Percentiles rank a stretch among this genome's conserved stretches.
These are phyloP conservation scores for Panopea generosa DNA, from an alignment of 2,888 invertebrate species.

Conservation along the genomic window DNA sequence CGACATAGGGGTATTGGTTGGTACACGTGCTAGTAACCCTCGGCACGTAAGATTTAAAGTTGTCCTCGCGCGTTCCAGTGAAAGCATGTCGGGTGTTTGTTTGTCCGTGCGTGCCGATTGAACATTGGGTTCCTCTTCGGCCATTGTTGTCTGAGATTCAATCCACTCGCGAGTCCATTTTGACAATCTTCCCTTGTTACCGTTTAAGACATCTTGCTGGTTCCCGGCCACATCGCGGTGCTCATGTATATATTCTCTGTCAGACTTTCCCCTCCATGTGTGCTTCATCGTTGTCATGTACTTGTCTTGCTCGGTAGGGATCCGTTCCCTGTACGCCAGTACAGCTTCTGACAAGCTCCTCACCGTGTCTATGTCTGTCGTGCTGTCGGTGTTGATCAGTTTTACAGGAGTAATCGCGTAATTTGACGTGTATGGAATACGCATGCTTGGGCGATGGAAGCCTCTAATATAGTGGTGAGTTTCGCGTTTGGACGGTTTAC, in stretches of 20 bases:
- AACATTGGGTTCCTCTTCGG: neutral
- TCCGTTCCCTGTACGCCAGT: slow-evolving; percentile 25
- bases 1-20: neutral
- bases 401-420: slow-evolving; percentile 30
- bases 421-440: slow-evolving; percentile 29
- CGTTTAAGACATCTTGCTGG: too few species aligned
- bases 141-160: slow-evolving; percentile 3
- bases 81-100: neutral
- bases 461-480: neutral
- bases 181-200: slow-evolving; percentile 5
- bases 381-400: slow-evolving; percentile 10
- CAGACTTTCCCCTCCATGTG: neutral
- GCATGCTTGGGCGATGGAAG: neutral
- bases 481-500: neutral
- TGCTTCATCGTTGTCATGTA: slow-evolving; percentile 34
- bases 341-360: slow-evolving; percentile 45
- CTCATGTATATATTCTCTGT: slow-evolving; percentile 4
- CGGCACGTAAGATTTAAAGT: neutral
- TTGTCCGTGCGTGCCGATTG: neutral
- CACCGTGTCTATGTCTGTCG: slow-evolving; percentile 19
- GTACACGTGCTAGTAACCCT: neutral
- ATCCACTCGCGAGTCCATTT: slow-evolving; percentile 36
- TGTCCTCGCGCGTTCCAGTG: neutral
- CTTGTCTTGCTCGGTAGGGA: slow-evolving; percentile 18
- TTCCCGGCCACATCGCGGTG: neutral